These are phyloP conservation scores for Bellardia pandia DNA, from an alignment of 2,888 invertebrate genomes.

Conservation along the genomic window DNA sequence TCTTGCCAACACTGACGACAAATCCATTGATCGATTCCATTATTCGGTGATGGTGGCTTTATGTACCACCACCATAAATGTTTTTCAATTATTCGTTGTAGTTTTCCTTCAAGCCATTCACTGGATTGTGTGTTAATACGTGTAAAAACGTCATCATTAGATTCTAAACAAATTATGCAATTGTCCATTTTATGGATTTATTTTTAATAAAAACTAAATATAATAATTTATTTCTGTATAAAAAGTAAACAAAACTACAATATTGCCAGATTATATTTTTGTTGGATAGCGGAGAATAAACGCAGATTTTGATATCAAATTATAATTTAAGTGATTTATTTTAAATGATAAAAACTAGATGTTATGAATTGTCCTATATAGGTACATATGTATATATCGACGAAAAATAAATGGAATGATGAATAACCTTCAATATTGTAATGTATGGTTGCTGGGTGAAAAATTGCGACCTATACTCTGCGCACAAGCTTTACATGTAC, in stretches of 20 bases:
- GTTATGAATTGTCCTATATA: no score
- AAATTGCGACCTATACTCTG: no score
- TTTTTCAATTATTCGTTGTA: constrained; percentile 46
- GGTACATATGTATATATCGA: no score
- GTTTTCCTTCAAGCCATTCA: constrained; percentile 39
- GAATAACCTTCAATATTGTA: no score
- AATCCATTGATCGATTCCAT: constrained; percentile 16
- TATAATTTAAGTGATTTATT: no score
- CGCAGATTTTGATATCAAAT: no score
- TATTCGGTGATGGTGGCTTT: background rate
- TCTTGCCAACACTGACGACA: constrained; percentile 37
- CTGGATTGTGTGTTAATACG: constrained; percentile 10
- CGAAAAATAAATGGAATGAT: no score
- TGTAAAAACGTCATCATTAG: background rate
- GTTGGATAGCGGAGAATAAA: no score
- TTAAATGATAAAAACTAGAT: no score
- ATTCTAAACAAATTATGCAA: constrained; percentile 46
- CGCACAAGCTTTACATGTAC: no score
- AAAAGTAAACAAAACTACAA: constrained; percentile 1
- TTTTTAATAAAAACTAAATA: background rate
- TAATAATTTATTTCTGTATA: background rate
- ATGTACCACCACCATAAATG: constrained; percentile 57
- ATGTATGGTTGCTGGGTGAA: no score
- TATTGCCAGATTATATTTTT: background rate
- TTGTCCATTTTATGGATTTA: constrained; percentile 14